Base-by-base conservation (phyloP, 2,888 invertebrate species). In the Andrena hattorfiana region DNA sequence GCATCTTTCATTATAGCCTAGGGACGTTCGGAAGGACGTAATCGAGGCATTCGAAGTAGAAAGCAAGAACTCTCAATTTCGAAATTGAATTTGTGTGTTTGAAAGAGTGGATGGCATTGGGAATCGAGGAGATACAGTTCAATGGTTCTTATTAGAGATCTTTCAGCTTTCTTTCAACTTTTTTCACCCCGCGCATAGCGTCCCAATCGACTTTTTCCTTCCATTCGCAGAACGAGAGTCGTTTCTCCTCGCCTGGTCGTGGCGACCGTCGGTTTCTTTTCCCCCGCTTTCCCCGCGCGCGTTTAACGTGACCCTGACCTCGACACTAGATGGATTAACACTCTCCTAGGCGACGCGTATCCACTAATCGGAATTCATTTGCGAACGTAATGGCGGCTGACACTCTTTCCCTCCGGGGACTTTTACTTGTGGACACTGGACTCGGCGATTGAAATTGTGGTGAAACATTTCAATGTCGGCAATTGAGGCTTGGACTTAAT, bases 231-330 rank as follows among this genome's bases (percentile, higher is more conserved):
- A 42, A 49, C 42, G 73, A 64, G 68, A 51, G 77, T 48, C 78
- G 78, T 83, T 83, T 84, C 84, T 82, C 84, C 49, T 68, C 68
- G 70, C 4, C 62, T 68, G 28, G 60, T 69, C 71, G 78, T 56
- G 69, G 82, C 26, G 60, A 66, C 10, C 60, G 35, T 23, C 32
- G 67, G 83, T 83, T 84, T 84, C 84, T 84, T 78, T 72, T 75
- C 56, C 72, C 64, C 54, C 60, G 78, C 82, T 78, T 84, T 84
- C 84, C 83, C 84, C 42, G 28, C 32, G 54, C 23, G 16, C 30
- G n/a, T 30, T 67, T 20, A 16, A 60, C 30, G 60, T 60, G 60
- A 60, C 60, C 60, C 60, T 60, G 60, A 60, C 60, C 60, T 60
- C 60, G 60, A 60, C 60, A 60, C 60, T 60, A 6, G 7, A 26